A percentile compares a stretch with the other conserved stretches of the same genome.
phyloP scores from a whole-genome alignment of 1,140 invertebrate genomes.

The Rhagoletis pomonella region DNA sequence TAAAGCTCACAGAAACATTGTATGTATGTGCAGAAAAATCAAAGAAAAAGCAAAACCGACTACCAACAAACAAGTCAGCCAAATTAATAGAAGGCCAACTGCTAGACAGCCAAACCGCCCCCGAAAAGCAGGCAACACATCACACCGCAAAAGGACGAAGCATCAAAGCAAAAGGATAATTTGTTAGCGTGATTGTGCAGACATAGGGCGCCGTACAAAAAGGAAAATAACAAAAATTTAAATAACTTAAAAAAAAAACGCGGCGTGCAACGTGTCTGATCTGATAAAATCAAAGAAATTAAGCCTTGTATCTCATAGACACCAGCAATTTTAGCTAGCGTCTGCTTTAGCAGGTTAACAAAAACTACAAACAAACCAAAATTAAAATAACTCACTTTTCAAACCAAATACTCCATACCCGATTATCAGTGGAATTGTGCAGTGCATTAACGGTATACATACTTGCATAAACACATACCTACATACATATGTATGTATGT shows the following conservation, averaged over 20 bases:
- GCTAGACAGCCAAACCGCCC: constrained; percentile 27
- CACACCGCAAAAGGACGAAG: neutral
- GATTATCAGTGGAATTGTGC: constrained; percentile 16
- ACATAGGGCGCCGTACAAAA: neutral
- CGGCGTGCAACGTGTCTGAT: constrained; percentile 42
- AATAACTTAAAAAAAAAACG: neutral
- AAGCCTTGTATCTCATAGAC: neutral
- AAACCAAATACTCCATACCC: too few species aligned
- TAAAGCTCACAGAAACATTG: neutral
- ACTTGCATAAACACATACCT: too few species aligned
- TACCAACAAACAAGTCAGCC: neutral
- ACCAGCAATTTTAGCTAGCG: neutral
- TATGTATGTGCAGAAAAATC: neutral
- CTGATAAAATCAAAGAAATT: neutral
- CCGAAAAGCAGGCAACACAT: neutral
- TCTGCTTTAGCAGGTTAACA: constrained; percentile 13
- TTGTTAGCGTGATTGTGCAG: neutral
- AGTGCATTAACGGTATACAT: neutral
- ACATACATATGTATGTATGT: neutral
- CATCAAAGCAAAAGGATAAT: constrained; percentile 51
- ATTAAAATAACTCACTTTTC: neutral
- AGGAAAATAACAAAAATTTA: constrained; percentile 9
- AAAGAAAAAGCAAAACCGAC: neutral
- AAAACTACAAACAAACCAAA: constrained; percentile 16
- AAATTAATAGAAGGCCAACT: neutral